phyloP scores from a whole-genome alignment of 30 jellyfish, hydroid and myxozoan species.

The Hydractinia symbiolongicarpus region DNA sequence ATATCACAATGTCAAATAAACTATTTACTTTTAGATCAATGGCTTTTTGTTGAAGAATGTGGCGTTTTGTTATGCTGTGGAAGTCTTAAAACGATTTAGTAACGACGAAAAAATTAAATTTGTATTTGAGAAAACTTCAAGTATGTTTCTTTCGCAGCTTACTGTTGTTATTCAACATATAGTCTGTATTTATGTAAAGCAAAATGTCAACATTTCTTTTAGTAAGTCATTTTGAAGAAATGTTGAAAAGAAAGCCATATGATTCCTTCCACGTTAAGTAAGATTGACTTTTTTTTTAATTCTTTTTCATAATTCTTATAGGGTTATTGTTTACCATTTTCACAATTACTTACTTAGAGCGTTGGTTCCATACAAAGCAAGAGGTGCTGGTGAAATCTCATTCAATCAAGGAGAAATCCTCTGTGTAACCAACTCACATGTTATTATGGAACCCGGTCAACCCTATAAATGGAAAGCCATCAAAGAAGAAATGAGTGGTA shows the following conservation, averaged over 20 bases:
- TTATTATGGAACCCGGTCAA: background rate
- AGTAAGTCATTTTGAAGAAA: background rate
- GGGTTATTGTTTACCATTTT: background rate
- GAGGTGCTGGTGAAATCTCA: slow-evolving; percentile 10
- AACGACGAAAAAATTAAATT: background rate
- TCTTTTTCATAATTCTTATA: background rate
- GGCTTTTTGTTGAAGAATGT: slow-evolving; percentile 23
- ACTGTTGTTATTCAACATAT: background rate
- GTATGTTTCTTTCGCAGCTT: background rate
- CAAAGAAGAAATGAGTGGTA: background rate
- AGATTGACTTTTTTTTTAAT: background rate
- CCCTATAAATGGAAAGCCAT: slow-evolving; percentile 12
- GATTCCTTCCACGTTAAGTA: slow-evolving; percentile 11
- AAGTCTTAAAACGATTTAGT: slow-evolving; percentile 10
- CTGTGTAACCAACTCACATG: slow-evolving; percentile 9
- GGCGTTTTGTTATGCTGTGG: slow-evolving; percentile 48
- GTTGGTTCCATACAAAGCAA: background rate
- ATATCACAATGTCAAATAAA: too few species aligned
- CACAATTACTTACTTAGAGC: background rate
- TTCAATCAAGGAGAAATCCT: background rate
- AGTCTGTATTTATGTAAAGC: background rate
- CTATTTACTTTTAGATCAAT: slow-evolving; percentile 22
- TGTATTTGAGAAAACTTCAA: background rate
- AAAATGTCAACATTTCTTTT: background rate
- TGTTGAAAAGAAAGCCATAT: background rate